phyloP scores from a whole-genome alignment of 2,113 vertebrate genomes.

The Vicugna pacos region DNA sequence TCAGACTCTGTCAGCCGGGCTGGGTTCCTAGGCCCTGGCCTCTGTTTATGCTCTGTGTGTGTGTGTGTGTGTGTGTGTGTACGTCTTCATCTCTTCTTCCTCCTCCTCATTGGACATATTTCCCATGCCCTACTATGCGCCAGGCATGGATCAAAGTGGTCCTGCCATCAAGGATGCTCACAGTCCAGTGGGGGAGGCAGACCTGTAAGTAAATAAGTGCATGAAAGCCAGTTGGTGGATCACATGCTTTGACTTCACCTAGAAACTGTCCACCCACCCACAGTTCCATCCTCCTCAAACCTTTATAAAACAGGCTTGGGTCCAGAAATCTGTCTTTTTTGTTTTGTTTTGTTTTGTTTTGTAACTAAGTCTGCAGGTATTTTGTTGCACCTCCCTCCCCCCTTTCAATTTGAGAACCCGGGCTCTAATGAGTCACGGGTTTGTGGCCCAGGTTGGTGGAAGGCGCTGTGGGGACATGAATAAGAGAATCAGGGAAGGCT shows the following conservation, averaged over 20 bases:
- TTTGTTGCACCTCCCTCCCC: not conserved
- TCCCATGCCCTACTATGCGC: not conserved
- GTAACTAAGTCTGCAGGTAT: not conserved
- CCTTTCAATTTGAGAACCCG: not conserved
- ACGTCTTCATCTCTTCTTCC: not conserved
- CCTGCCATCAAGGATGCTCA: not conserved
- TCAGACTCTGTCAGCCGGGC: not conserved
- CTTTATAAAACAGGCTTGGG: not conserved
- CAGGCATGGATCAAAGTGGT: not conserved
- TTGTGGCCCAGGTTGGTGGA: not conserved
- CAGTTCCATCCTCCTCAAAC: not conserved
- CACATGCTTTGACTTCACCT: fast-evolving
- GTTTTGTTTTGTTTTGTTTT: not conserved
- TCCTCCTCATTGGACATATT: not conserved
- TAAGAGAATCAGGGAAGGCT: not conserved
- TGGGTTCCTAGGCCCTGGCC: fast-evolving
- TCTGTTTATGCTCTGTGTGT: not conserved
- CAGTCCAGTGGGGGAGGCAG: fast-evolving
- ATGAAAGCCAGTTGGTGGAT: not conserved
- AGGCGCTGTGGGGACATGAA: not conserved
- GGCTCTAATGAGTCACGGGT: not conserved
- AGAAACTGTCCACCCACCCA: fast-evolving
- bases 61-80: not conserved
- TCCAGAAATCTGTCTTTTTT: not conserved
- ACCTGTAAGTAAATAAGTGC: fast-evolving